Conservation (phyloP, 2,888 invertebrate species). For the Drosophila planitibia region DNA sequence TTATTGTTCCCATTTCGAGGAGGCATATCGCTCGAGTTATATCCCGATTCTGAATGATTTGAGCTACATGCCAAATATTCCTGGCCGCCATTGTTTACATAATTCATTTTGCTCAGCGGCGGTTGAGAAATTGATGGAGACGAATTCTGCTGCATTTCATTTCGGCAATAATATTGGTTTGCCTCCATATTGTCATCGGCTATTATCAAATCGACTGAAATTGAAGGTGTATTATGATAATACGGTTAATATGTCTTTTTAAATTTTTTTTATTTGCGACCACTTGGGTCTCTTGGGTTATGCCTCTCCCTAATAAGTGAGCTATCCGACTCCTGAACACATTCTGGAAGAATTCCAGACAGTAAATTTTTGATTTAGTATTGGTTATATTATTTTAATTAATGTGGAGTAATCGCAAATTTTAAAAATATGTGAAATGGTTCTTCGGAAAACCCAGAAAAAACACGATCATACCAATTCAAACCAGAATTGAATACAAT, state of each 20-base stretch:
- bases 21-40: constrained; percentile 61
- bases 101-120: constrained; percentile 64
- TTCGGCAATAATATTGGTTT: constrained; percentile 82
- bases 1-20: constrained; percentile 64
- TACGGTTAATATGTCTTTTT: background rate
- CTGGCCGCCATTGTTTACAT: constrained; percentile 52
- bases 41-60: constrained; percentile 50
- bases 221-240: background rate
- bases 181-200: constrained; percentile 79
- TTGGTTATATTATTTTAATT: background rate
- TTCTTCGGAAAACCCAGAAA: background rate
- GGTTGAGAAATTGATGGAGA: constrained; percentile 71
- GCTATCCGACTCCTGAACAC: too few species aligned
- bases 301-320: background rate
- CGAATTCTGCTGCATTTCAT: constrained; percentile 67
- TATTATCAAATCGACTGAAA: constrained; percentile 5
- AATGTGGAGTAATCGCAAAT: background rate
- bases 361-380: background rate
- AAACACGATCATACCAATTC: too few species aligned
- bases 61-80: constrained; percentile 67
- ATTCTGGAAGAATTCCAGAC: background rate
- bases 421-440: background rate
- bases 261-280: background rate
- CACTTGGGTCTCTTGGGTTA: background rate
- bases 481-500: background rate